These are phyloP conservation scores for Psilopsiagon aymara DNA, from an alignment of 2,113 vertebrate genomes.

Conservation along the genomic window DNA sequence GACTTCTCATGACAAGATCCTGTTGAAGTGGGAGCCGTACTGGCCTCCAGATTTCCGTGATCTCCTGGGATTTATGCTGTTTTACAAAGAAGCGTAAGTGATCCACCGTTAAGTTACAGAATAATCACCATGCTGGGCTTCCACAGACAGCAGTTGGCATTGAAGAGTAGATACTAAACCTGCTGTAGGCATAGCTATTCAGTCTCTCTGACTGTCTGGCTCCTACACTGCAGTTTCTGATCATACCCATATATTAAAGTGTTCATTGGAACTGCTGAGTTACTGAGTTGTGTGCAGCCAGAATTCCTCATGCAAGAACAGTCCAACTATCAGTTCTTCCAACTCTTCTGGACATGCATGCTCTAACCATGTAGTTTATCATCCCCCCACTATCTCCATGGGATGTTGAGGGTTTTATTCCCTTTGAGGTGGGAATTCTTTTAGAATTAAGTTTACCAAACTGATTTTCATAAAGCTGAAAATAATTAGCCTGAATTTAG, in stretches of 20 bases:
- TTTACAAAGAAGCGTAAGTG: conserved; percentile 98
- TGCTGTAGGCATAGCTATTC: neutral
- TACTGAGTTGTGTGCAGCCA: neutral
- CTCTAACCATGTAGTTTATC: neutral
- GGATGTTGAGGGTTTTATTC: neutral
- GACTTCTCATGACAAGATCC: conserved; percentile 84
- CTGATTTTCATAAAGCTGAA: neutral
- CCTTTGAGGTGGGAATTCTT: neutral
- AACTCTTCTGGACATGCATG: neutral
- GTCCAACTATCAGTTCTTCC: neutral
- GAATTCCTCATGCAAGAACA: neutral
- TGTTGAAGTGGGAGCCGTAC: conserved; percentile 91
- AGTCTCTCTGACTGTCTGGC: neutral
- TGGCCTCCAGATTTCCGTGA: conserved; percentile 95
- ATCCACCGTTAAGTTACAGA: neutral
- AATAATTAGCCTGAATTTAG: neutral
- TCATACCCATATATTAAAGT: neutral
- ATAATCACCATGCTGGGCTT: neutral
- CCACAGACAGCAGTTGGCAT: neutral
- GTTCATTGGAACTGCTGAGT: neutral
- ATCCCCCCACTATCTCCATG: neutral
- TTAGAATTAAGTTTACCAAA: neutral
- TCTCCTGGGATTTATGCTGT: conserved; percentile 95
- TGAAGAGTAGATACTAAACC: neutral
- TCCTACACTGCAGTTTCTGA: neutral